These are phyloP conservation scores for Coptotermes formosanus DNA, from an alignment of 1,140 invertebrate genomes.

Conservation along the genomic window DNA sequence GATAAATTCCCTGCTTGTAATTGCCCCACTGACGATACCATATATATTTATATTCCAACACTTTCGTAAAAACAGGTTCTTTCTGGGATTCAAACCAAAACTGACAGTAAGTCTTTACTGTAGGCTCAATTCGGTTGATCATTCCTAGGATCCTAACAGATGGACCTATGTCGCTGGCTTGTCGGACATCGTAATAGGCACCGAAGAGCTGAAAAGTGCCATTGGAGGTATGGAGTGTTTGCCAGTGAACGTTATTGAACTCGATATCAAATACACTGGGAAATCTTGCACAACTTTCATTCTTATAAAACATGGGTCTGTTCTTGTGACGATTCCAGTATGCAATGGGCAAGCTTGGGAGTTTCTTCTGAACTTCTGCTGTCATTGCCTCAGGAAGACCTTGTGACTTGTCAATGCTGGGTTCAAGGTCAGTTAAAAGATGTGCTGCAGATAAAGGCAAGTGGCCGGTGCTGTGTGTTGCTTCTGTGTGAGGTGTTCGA, in stretches of 20 bases:
- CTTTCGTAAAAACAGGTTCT: conserved; percentile 74
- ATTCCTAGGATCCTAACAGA: conserved; percentile 84
- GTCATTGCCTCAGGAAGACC: conserved; percentile 72
- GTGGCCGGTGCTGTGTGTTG: neutral
- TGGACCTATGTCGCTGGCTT: conserved; percentile 72
- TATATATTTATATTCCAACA: conserved; percentile 88
- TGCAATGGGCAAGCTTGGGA: conserved; percentile 78
- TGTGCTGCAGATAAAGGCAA: neutral
- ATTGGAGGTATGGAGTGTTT: conserved; percentile 73
- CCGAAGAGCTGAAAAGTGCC: conserved; percentile 87
- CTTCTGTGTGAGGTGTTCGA: conserved; percentile 27
- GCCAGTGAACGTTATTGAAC: conserved; percentile 92
- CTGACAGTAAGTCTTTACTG: conserved; percentile 79
- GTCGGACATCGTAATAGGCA: conserved; percentile 82
- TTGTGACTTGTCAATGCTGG: conserved; percentile 64
- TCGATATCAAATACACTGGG: conserved; percentile 84
- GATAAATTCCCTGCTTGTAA: conserved; percentile 87
- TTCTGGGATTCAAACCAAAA: conserved; percentile 86
- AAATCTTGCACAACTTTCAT: conserved; percentile 73
- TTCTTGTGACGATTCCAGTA: conserved; percentile 81
- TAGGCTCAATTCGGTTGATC: conserved; percentile 85
- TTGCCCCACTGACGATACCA: conserved; percentile 95
- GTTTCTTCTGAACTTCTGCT: conserved; percentile 69
- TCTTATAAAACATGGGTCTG: conserved; percentile 65
- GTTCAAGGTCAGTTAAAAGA: conserved; percentile 46